These are phyloP conservation scores for Parthenolecanium corni DNA, from an alignment of 2,888 invertebrate species.

Conservation along the genomic window DNA sequence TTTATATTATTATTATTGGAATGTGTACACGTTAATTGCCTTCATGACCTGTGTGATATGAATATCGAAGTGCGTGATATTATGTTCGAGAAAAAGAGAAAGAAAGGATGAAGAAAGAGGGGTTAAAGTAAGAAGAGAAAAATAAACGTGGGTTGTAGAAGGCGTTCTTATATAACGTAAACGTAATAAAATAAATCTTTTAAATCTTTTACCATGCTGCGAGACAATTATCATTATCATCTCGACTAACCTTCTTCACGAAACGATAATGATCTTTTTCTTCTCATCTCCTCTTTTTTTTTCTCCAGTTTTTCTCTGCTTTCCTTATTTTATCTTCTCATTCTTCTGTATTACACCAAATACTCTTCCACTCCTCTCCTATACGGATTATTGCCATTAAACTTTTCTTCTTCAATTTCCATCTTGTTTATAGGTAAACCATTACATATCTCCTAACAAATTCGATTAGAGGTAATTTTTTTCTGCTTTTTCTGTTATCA, in stretches of 20 bases:
- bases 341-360: no score
- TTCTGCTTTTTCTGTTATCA: no score
- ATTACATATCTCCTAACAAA: no score
- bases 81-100: not conserved
- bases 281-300: not conserved
- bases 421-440: no score
- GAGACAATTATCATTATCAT: conserved; percentile 22
- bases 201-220: conserved; percentile 15
- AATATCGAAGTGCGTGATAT: conserved; percentile 14
- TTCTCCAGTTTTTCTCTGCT: no score
- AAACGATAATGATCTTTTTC: conserved; percentile 16
- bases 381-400: no score
- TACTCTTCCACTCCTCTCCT: no score
- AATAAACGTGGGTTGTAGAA: conserved; percentile 19
- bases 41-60: conserved; percentile 5
- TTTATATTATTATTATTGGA: no score
- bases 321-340: no score
- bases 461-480: no score
- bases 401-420: no score
- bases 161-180: conserved; percentile 23
- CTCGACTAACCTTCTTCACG: conserved; percentile 8
- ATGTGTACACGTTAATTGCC: conserved; percentile 4
- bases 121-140: not conserved
- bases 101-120: no score
- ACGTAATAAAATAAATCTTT: conserved; percentile 20